phyloP scores from a whole-genome alignment of 2,113 vertebrate genomes.

The Ciconia maguari region DNA sequence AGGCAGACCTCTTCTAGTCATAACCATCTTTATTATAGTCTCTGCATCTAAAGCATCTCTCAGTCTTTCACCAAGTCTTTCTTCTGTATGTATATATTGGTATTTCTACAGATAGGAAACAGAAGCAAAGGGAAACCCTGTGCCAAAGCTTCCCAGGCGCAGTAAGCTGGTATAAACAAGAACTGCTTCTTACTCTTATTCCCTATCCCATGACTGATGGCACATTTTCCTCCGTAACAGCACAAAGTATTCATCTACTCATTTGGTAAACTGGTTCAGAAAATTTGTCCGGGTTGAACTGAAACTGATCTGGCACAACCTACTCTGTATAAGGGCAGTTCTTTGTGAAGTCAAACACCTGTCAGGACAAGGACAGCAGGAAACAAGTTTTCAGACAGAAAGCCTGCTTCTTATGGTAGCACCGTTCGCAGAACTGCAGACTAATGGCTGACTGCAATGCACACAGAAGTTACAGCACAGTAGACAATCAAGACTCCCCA shows the following conservation, averaged over 20 bases:
- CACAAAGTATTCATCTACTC: not conserved
- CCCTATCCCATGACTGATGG: too few species aligned
- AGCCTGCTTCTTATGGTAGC: not conserved
- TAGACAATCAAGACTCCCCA: not conserved
- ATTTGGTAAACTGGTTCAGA: not conserved
- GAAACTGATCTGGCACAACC: not conserved
- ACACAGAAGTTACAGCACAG: not conserved
- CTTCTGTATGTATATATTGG: not conserved
- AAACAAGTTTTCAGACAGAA: not conserved
- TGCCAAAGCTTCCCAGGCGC: not conserved
- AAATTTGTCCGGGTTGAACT: not conserved
- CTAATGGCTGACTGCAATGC: rapidly evolving
- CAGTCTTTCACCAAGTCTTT: not conserved
- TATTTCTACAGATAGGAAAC: not conserved
- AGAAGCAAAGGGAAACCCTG: not conserved
- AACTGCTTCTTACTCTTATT: not conserved
- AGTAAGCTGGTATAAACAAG: not conserved
- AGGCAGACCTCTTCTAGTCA: not conserved
- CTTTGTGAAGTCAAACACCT: not conserved
- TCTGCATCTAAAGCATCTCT: not conserved
- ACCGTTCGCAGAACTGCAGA: not conserved
- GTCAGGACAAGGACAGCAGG: not conserved
- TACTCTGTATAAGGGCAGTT: not conserved
- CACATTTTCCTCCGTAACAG: not conserved
- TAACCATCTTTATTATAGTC: not conserved